Conservation (phyloP, 2,113 vertebrate genomes). For the Ameiurus melas region DNA sequence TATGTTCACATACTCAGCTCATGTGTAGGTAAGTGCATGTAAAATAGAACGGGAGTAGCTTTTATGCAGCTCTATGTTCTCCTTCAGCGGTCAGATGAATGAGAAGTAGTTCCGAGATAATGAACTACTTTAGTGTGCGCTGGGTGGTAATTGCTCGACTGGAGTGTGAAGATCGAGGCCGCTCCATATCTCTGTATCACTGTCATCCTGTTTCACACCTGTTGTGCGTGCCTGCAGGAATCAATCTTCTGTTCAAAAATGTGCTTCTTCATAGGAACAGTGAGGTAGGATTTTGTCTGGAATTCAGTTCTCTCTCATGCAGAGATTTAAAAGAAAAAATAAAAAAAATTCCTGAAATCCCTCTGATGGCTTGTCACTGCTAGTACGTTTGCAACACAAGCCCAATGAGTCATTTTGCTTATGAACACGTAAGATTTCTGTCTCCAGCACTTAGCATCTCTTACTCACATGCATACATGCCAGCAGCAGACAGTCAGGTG, state of each 20-base stretch:
- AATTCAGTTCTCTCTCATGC: neutral
- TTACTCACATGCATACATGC: constrained; percentile 6
- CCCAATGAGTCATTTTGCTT: constrained; percentile 64
- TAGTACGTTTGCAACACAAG: constrained; percentile 52
- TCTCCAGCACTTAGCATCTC: constrained; percentile 36
- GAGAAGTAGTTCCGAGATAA: constrained; percentile 52
- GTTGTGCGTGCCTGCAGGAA: constrained; percentile 36
- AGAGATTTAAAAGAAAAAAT: no score
- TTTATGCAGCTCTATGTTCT: neutral
- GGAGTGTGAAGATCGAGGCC: constrained; percentile 50
- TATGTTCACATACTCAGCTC: neutral
- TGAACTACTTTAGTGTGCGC: constrained; percentile 59
- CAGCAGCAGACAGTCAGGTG: constrained; percentile 62
- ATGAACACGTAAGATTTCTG: constrained; percentile 68
- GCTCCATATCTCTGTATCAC: constrained; percentile 39
- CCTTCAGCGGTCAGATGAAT: constrained; percentile 3
- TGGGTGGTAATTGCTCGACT: constrained; percentile 53
- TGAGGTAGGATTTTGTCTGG: neutral
- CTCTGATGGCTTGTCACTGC: neutral
- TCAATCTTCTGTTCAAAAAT: neutral
- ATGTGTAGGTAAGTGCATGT: neutral
- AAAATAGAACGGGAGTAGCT: neutral
- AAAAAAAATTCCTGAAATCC: constrained; percentile 17
- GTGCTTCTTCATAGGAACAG: neutral
- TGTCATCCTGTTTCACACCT: constrained; percentile 52